These are phyloP conservation scores for Lepus oiostolus DNA, from an alignment of 2,797 vertebrate species.

Conservation along the genomic window DNA sequence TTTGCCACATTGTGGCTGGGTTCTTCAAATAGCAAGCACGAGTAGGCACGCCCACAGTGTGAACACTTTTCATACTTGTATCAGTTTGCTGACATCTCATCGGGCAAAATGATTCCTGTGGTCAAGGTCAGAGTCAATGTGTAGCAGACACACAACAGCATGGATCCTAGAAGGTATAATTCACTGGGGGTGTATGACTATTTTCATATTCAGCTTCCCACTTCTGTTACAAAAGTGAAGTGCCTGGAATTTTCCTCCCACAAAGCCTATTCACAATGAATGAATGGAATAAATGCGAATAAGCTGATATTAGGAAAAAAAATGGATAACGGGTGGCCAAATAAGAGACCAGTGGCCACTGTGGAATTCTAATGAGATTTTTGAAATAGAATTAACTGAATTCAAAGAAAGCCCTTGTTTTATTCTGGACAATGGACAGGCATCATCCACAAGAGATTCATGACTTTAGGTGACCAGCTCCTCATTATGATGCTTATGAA, in stretches of 20 bases:
- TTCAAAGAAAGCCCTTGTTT: background rate
- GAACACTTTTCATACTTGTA: background rate
- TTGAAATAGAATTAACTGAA: constrained; percentile 32
- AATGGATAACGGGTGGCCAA: constrained; percentile 31
- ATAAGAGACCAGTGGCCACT: constrained; percentile 8
- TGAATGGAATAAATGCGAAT: constrained; percentile 38
- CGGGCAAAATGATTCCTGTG: background rate
- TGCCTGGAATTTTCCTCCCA: constrained; percentile 14
- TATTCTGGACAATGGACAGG: background rate
- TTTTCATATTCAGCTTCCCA: background rate
- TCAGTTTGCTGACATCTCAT: background rate
- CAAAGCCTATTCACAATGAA: background rate
- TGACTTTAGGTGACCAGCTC: constrained; percentile 34
- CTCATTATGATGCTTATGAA: constrained; percentile 19
- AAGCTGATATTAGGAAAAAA: constrained; percentile 37
- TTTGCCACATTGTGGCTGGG: background rate
- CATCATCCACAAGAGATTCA: background rate
- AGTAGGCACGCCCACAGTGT: background rate
- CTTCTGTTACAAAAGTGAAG: background rate
- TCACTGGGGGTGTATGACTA: background rate
- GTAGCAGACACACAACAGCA: background rate
- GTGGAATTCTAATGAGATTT: constrained; percentile 11
- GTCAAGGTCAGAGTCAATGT: background rate
- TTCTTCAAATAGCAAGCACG: background rate
- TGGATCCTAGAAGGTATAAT: background rate